Evolutionary conservation across 1,140 invertebrate species (phyloP).

Genomic region (Drosophila leontia): DNA sequence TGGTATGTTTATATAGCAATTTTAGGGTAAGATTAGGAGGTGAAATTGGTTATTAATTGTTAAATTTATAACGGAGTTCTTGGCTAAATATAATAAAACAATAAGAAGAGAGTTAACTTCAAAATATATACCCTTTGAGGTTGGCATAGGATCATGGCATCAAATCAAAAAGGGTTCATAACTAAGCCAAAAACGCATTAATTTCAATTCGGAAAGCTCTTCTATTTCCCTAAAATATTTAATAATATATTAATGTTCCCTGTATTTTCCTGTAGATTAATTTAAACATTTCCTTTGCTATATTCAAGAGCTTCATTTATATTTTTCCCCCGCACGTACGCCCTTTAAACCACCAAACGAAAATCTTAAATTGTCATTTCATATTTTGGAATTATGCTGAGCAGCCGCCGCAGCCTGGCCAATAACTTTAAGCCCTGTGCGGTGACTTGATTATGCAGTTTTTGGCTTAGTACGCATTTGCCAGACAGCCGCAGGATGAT

Average conservation of each 20-base stretch:
- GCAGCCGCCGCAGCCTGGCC: conserved; percentile 5
- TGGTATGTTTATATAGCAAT: background rate
- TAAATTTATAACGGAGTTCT: too few species aligned
- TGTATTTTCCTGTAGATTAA: background rate
- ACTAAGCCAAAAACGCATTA: too few species aligned
- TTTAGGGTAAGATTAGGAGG: background rate
- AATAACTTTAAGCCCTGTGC: conserved; percentile 48
- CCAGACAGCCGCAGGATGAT: conserved; percentile 33
- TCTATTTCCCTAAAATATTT: background rate
- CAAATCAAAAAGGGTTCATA: too few species aligned
- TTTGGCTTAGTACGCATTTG: conserved; percentile 51
- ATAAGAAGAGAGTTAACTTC: too few species aligned
- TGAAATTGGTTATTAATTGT: background rate
- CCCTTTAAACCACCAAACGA: conserved; percentile 21
- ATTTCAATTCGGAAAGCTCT: too few species aligned
- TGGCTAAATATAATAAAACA: too few species aligned
- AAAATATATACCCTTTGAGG: too few species aligned
- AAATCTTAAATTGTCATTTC: conserved; percentile 72
- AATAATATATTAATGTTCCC: background rate
- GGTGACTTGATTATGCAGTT: conserved; percentile 70
- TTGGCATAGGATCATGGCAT: too few species aligned
- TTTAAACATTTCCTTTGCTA: background rate
- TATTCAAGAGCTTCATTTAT: background rate
- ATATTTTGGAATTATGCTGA: conserved; percentile 54
- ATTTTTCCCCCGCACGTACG: conserved; percentile 51